phyloP scores from a whole-genome alignment of 2,113 vertebrate species.

The Nansenia antarctica region DNA sequence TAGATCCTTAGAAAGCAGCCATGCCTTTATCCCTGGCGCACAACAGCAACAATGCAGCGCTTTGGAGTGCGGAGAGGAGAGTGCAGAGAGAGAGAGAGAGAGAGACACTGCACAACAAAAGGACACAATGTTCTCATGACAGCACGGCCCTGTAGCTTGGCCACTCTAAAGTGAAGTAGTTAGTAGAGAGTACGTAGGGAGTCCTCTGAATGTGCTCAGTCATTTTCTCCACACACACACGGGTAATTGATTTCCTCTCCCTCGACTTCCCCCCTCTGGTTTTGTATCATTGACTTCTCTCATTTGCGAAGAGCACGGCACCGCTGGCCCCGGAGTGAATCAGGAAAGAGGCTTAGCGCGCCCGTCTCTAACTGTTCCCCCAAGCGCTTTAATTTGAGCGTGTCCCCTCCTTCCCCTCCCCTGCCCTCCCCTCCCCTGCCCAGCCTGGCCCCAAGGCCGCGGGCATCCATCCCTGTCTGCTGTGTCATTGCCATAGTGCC shows the following conservation, averaged over 20 bases:
- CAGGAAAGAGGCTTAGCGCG: background rate
- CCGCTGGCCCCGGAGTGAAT: background rate
- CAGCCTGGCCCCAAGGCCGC: slow-evolving; percentile 25
- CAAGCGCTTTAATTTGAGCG: background rate
- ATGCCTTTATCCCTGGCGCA: too few species aligned
- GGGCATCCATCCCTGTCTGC: slow-evolving; percentile 31
- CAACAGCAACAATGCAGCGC: too few species aligned
- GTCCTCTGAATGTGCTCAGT: background rate
- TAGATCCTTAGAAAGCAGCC: too few species aligned
- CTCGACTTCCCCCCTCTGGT: slow-evolving; percentile 15
- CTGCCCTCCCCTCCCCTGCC: background rate
- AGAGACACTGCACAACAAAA: background rate
- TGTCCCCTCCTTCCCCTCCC: background rate
- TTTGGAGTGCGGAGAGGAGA: background rate
- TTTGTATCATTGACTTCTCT: slow-evolving; percentile 11
- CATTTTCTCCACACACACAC: background rate
- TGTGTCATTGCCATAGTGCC: slow-evolving; percentile 19
- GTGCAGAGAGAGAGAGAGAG: background rate
- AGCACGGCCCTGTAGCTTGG: background rate
- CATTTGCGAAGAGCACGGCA: slow-evolving; percentile 3
- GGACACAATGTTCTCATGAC: background rate
- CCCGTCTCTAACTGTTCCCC: background rate
- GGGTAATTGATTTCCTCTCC: slow-evolving; percentile 25
- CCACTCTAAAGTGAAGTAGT: slow-evolving; percentile 29
- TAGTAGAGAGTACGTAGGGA: background rate